Evolutionary conservation across 1,140 invertebrate species (phyloP).

Genomic region (Hermatobates lingyangjiaoensis): DNA sequence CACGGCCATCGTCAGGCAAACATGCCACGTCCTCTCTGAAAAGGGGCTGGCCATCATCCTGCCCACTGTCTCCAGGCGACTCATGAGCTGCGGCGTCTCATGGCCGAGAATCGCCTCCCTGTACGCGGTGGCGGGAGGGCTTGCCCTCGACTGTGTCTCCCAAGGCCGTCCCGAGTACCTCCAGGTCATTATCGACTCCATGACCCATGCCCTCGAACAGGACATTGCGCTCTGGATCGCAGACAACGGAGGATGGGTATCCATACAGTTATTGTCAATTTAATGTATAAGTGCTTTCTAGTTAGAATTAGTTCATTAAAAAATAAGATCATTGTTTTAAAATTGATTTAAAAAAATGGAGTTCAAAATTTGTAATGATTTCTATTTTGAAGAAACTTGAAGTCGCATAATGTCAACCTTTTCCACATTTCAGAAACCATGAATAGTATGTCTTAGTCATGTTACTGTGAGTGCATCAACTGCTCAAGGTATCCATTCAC

Average conservation of each 20-base stretch:
- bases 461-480: no score
- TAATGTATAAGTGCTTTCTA: no score
- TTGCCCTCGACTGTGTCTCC: constrained; percentile 45
- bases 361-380: no score
- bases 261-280: no score
- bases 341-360: no score
- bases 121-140: constrained; percentile 42
- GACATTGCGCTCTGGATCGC: constrained; percentile 45
- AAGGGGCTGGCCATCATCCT: constrained; percentile 33
- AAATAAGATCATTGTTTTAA: no score
- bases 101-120: constrained; percentile 34
- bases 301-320: no score
- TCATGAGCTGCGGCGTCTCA: constrained; percentile 12
- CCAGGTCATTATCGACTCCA: constrained; percentile 35
- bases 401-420: no score
- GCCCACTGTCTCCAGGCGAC: constrained; percentile 27
- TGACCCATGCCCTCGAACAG: constrained; percentile 41
- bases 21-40: constrained; percentile 28
- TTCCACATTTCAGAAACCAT: no score
- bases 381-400: no score
- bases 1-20: constrained; percentile 19
- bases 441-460: no score
- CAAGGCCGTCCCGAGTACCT: constrained; percentile 43
- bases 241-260: constrained; percentile 51
- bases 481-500: no score